Conservation (phyloP, 2,797 vertebrate species). For the Benthosema pterotum region DNA sequence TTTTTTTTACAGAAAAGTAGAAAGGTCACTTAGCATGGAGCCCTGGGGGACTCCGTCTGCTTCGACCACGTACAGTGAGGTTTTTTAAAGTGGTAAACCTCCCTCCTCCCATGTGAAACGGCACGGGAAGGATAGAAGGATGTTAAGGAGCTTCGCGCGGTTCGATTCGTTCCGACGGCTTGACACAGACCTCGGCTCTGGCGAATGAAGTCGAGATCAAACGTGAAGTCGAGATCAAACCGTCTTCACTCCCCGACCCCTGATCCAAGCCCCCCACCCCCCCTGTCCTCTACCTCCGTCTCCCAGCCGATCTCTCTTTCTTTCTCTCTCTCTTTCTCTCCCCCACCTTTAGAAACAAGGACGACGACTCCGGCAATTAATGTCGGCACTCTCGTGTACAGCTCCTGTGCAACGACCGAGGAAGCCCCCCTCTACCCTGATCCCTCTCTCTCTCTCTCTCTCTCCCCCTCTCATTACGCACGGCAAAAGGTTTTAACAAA, state of each 20-base stretch:
- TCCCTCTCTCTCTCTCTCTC: background rate
- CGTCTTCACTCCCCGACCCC: background rate
- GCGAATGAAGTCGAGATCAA: background rate
- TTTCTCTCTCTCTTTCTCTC: conserved; percentile 15
- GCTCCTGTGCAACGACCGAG: conserved; percentile 63
- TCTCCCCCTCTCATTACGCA: conserved; percentile 76
- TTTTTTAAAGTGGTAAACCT: no score
- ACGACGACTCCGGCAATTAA: conserved; percentile 61
- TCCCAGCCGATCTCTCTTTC: conserved; percentile 29
- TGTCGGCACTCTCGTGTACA: conserved; percentile 18
- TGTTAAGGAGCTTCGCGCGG: no score
- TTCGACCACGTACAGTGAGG: no score
- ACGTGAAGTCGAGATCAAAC: background rate
- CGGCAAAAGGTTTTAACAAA: conserved; percentile 82
- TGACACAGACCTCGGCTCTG: no score
- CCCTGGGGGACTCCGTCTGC: no score
- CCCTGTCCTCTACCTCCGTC: conserved; percentile 7
- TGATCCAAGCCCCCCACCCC: no score
- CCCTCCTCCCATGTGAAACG: no score
- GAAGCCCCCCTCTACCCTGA: conserved; percentile 44
- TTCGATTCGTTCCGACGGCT: no score
- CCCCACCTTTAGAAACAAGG: conserved; percentile 30
- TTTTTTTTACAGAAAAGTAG: no score
- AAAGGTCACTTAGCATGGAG: no score
- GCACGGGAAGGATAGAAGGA: no score